phyloP scores from a whole-genome alignment of 1,140 invertebrate species.

The Aphidius gifuensis region DNA sequence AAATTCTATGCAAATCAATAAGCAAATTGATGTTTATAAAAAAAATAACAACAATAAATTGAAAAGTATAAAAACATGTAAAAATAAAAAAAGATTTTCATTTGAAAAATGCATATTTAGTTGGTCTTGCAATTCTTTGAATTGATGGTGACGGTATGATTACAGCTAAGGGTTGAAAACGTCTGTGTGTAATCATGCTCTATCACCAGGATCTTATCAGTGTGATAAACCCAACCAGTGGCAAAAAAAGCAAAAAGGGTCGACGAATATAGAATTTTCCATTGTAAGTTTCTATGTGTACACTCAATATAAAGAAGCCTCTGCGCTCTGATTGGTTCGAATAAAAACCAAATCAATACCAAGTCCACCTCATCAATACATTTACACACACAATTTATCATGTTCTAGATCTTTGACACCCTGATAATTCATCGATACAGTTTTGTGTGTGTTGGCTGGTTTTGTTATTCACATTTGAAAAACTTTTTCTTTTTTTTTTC shows the following conservation, averaged over 20 bases:
- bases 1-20: too few species aligned
- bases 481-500: constrained; percentile 16
- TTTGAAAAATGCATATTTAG: too few species aligned
- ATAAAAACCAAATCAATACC: background rate
- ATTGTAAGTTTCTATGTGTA: too few species aligned
- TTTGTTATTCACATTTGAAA: constrained; percentile 4
- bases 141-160: constrained; percentile 26
- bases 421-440: constrained; percentile 33
- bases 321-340: background rate
- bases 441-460: background rate
- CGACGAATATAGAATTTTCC: background rate
- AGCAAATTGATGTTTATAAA: too few species aligned
- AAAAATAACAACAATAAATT: too few species aligned
- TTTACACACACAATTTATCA: constrained; percentile 40
- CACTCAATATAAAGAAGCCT: too few species aligned
- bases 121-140: constrained; percentile 9
- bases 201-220: constrained; percentile 51
- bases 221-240: constrained; percentile 21
- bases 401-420: constrained; percentile 48
- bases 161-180: constrained; percentile 24
- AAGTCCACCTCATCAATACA: constrained; percentile 37
- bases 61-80: too few species aligned
- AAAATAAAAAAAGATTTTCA: too few species aligned
- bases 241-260: constrained; percentile 1
- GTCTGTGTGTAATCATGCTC: constrained; percentile 48